These are phyloP conservation scores for Temnothorax longispinosus DNA, from an alignment of 1,140 invertebrate species.

Conservation along the genomic window DNA sequence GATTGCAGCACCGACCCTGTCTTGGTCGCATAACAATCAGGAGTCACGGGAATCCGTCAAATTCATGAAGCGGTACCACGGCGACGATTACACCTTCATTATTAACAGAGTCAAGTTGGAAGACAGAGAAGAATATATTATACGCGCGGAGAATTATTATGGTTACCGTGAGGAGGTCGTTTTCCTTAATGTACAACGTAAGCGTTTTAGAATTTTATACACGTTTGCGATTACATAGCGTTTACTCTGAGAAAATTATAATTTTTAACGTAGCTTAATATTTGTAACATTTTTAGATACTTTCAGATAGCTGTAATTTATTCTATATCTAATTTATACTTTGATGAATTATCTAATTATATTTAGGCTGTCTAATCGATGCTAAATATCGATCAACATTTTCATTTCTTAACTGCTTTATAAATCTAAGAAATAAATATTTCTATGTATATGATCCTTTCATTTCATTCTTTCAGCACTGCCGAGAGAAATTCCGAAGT, in stretches of 20 bases:
- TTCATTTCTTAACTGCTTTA: no score
- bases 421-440: no score
- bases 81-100: conserved; percentile 98
- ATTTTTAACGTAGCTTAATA: not conserved
- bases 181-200: conserved; percentile 98
- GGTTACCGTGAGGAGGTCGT: conserved; percentile 98
- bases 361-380: no score
- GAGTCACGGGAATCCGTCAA: conserved; percentile 99
- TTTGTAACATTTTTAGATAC: no score
- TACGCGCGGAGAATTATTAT: conserved; percentile 98
- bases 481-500: conserved; percentile 92
- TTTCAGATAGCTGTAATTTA: no score
- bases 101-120: conserved; percentile 98
- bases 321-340: no score
- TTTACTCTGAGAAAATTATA: not conserved
- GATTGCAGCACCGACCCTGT: conserved; percentile 96
- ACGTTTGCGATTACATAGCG: not conserved
- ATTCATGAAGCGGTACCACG: conserved; percentile 99
- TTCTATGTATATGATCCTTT: not conserved
- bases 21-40: conserved; percentile 97
- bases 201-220: conserved; percentile 78
- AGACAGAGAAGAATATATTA: conserved; percentile 98
- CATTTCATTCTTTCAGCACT: conserved; percentile 87
- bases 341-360: no score
- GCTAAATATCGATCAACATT: no score